Evolutionary conservation across 2,888 invertebrate species (phyloP).

Genomic region (Yponomeuta malinellus): DNA sequence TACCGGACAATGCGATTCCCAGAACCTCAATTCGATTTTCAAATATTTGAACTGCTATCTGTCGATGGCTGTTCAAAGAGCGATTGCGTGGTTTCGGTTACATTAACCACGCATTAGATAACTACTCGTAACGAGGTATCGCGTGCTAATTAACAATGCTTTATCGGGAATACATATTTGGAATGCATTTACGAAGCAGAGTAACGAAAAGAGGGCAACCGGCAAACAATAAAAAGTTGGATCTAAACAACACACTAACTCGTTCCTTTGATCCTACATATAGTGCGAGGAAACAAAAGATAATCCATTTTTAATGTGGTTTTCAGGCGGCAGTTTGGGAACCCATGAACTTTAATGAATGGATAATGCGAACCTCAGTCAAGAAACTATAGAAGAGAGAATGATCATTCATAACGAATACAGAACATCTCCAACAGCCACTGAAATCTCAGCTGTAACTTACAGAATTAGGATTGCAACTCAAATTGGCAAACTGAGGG

Average conservation of each 20-base stretch:
- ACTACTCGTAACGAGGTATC: background rate
- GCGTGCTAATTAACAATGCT: background rate
- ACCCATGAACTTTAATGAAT: slow-evolving; percentile 18
- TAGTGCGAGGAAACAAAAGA: background rate
- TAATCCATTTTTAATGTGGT: slow-evolving; percentile 9
- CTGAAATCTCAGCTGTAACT: background rate
- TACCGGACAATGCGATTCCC: slow-evolving; percentile 7
- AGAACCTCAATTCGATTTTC: slow-evolving; percentile 5
- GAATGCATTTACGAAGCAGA: background rate
- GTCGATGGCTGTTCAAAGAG: slow-evolving; percentile 5
- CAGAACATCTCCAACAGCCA: background rate
- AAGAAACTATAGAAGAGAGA: slow-evolving; percentile 20
- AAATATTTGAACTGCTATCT: slow-evolving; percentile 8
- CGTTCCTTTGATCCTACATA: background rate
- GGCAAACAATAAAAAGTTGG: background rate
- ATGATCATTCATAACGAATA: slow-evolving; percentile 31
- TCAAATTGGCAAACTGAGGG: background rate
- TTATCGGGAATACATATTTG: background rate
- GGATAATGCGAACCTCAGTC: slow-evolving; percentile 17
- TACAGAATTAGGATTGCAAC: background rate
- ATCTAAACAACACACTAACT: background rate
- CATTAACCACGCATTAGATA: slow-evolving; percentile 9
- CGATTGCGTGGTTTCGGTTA: background rate
- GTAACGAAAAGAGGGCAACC: background rate
- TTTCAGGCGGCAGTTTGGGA: slow-evolving; percentile 14